Conservation (phyloP, 2,797 vertebrate genomes). For the Rhinophrynus dorsalis region DNA sequence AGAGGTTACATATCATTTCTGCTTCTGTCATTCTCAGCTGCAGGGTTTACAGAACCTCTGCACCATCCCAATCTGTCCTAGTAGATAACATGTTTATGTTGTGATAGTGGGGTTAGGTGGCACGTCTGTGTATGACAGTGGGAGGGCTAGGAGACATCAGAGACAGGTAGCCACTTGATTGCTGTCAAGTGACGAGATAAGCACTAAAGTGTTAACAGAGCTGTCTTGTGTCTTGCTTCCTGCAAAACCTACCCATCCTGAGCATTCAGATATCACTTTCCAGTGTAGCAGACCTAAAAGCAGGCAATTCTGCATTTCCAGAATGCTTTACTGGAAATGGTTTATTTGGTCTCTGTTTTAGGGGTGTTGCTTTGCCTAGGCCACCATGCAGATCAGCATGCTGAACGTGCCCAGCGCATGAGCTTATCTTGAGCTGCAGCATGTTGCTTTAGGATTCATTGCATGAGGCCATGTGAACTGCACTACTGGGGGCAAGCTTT, state of each 20-base stretch:
- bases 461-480: no score
- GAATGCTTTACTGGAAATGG: no score
- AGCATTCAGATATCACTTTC: neutral
- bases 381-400: no score
- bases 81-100: conserved; percentile 30
- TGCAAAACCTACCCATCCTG: neutral
- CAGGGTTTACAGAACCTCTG: conserved; percentile 3
- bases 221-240: neutral
- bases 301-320: no score
- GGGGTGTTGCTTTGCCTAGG: no score
- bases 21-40: neutral
- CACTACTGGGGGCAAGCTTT: no score
- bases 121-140: conserved; percentile 17
- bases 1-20: neutral
- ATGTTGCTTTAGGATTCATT: no score
- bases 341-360: no score
- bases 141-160: conserved; percentile 3
- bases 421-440: no score
- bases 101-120: conserved; percentile 28
- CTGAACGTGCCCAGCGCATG: no score
- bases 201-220: neutral
- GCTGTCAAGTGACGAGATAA: conserved; percentile 37
- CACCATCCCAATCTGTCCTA: neutral
- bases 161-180: conserved; percentile 30
- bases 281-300: no score